Conservation (phyloP, 2,113 vertebrate genomes). For the Athene noctua region DNA sequence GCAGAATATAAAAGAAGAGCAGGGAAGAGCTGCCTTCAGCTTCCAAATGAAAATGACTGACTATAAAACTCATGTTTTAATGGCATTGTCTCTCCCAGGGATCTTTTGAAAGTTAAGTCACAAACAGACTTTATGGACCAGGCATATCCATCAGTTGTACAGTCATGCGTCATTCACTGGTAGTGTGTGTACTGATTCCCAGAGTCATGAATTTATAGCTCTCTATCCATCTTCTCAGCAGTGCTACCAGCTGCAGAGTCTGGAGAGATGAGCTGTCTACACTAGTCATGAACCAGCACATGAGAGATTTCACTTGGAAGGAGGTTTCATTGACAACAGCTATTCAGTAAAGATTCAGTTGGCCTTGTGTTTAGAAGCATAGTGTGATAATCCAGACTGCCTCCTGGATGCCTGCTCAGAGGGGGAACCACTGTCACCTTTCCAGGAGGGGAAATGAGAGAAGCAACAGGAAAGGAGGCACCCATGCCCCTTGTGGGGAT, state of each 20-base stretch:
- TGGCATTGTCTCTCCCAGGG: background rate
- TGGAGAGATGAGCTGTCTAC: background rate
- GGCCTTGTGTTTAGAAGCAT: background rate
- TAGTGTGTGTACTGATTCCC: background rate
- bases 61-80: background rate
- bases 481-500: fast-evolving
- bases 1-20: background rate
- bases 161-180: background rate
- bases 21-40: background rate
- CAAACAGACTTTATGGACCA: background rate
- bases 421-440: background rate
- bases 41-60: constrained; percentile 1
- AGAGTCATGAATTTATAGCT: fast-evolving
- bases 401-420: background rate
- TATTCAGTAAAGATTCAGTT: background rate
- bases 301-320: background rate
- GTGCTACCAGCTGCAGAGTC: background rate
- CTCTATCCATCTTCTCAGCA: background rate
- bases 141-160: no score
- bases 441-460: background rate
- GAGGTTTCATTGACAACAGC: background rate
- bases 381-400: background rate
- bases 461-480: background rate
- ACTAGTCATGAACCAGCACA: background rate
- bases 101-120: background rate